A percentile compares a stretch with the other conserved stretches of the same genome.
Evolutionary conservation across 2,797 vertebrate genomes (phyloP).

Genomic region (Paratrypauchen microcephalus): DNA sequence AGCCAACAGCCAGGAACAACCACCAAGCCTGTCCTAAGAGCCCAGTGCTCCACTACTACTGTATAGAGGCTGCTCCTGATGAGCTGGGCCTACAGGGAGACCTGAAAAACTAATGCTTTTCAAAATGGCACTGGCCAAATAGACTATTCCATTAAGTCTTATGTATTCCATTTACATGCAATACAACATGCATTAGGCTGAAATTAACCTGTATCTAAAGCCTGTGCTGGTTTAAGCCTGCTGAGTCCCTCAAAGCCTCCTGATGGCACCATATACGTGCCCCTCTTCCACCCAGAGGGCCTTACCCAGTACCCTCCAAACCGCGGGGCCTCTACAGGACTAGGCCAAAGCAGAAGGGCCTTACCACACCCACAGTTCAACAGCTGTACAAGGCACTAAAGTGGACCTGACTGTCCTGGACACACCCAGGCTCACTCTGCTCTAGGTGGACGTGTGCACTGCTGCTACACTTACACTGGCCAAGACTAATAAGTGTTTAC

Average conservation of each 20-base stretch:
- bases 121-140: neutral
- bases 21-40: neutral
- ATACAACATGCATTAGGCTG: conserved; percentile 1
- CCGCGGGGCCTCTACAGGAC: conserved; percentile 59
- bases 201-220: neutral
- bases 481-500: neutral
- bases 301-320: conserved; percentile 46
- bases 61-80: neutral
- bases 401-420: neutral
- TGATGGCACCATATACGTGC: neutral
- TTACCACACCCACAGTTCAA: conserved; percentile 70
- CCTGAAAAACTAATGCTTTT: too few species aligned
- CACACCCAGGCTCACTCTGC: conserved; percentile 3
- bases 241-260: neutral
- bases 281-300: conserved; percentile 14
- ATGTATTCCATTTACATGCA: neutral
- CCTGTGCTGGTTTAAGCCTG: neutral
- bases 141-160: neutral
- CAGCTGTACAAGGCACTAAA: conserved; percentile 40
- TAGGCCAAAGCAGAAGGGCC: conserved; percentile 59
- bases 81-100: neutral
- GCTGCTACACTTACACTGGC: neutral
- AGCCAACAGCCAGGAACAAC: neutral
- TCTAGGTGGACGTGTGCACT: neutral
- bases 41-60: neutral